phyloP scores from a whole-genome alignment of 2,797 vertebrate genomes.

The Mus caroli region DNA sequence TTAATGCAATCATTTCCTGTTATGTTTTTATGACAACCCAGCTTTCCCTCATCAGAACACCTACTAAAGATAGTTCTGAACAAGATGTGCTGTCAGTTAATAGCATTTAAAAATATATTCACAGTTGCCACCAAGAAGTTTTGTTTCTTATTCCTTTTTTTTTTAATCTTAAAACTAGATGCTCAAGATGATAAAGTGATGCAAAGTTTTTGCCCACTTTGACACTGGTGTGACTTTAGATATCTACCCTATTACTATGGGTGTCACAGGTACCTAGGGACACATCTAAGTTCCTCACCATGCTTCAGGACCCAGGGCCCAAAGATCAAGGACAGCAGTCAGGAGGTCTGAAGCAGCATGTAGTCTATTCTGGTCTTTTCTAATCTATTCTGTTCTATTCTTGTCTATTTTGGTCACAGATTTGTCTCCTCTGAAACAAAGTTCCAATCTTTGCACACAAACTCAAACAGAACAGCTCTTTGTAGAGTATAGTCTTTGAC shows the following conservation, averaged over 20 bases:
- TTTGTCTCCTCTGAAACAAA: background rate
- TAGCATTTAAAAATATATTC: conserved; percentile 56
- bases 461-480: background rate
- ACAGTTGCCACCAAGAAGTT: conserved; percentile 17
- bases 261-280: too few species aligned
- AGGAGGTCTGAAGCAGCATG: background rate
- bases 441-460: background rate
- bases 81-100: conserved; percentile 34
- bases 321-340: background rate
- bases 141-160: conserved; percentile 51
- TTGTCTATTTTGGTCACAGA: background rate
- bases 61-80: conserved; percentile 51
- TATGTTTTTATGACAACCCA: background rate
- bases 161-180: conserved; percentile 7
- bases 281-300: background rate
- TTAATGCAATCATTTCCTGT: conserved; percentile 3
- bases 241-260: background rate
- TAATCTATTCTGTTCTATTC: background rate
- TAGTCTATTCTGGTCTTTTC: background rate
- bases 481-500: background rate
- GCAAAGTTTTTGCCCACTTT: background rate
- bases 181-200: background rate
- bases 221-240: background rate
- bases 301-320: background rate
- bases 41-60: conserved; percentile 27